Base-by-base conservation (phyloP, 2,113 vertebrate genomes). In the Hemibates koningsi region DNA sequence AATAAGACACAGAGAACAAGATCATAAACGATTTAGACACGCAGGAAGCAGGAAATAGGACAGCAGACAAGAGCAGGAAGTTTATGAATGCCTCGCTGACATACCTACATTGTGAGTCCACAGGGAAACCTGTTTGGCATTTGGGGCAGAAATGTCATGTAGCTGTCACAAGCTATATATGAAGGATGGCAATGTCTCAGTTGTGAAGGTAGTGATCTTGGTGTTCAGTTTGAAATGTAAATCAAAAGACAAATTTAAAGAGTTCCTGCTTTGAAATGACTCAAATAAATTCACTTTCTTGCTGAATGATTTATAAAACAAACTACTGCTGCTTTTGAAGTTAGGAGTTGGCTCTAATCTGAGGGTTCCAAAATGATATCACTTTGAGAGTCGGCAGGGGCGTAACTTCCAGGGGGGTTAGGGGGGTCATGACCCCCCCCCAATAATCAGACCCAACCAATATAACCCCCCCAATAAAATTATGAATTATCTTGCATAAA, bases 1-100 rank as follows among this genome's bases (percentile, higher is more conserved):
- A 95, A 95, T 92, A 94, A 94, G 92, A 94, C 53, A 63, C 86
- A 54, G 14, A 38, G 63, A 86, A 88, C 50, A 32, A 88, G 87
- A 88, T 90, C 84, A 61, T 76, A 83, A 94, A 90, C 24, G 82
- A 80, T 36, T 80, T 3, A 38, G 86, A 90, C 34, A 5, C 6
- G 57, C 32, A 59, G 84, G 87, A 91, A 87, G 88, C 10, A 63
- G 90, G 89, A 91, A 91, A 84, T 85, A 41, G 87, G 92, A 83
- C 84, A 24, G 45, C 1, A 66, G 80, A 57, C 82, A 16, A 41
- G 82, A 85, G 80, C 68, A 68, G 87, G 88, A 91, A 90, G 89
- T 90, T 61, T 13, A 21, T 10, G 13, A 53, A 59, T 73, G 68
- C 41, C 80, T 82, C 16, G 7, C n/a, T 41, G 78, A 76, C 19